Percentiles rank a stretch among this genome's conserved stretches.
Conservation (phyloP, 2,888 invertebrate genomes). For the Archips crataeganus region DNA sequence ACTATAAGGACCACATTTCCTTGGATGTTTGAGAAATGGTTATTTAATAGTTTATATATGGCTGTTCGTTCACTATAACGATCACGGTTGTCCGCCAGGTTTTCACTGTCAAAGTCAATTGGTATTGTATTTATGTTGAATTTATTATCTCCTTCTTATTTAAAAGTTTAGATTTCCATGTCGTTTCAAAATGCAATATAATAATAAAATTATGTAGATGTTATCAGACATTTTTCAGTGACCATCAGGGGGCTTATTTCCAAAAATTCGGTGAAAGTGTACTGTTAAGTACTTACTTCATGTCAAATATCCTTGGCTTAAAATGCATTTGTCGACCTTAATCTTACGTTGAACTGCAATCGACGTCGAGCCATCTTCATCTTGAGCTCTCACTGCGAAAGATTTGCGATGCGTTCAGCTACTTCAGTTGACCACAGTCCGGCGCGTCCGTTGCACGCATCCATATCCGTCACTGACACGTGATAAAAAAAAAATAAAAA, state of each 20-base stretch:
- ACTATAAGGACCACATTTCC: no score
- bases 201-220: no score
- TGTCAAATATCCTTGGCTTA: conserved; percentile 36
- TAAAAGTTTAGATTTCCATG: no score
- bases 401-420: conserved; percentile 50
- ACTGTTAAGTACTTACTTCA: conserved; percentile 17
- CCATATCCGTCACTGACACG: conserved; percentile 53
- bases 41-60: no score
- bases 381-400: conserved; percentile 48
- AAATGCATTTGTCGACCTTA: conserved; percentile 40
- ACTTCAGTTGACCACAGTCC: conserved; percentile 79
- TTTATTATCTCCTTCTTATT: no score
- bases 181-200: not conserved
- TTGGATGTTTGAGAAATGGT: no score
- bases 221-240: no score
- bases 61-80: no score
- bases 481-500: conserved; percentile 57
- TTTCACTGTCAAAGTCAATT: no score
- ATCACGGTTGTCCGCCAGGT: no score
- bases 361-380: conserved; percentile 30
- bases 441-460: conserved; percentile 69
- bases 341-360: conserved; percentile 24
- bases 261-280: conserved; percentile 43
- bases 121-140: no score
- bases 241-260: not conserved